Evolutionary conservation across 1,140 invertebrate species (phyloP).

Genomic region (Rhyzopertha dominica): DNA sequence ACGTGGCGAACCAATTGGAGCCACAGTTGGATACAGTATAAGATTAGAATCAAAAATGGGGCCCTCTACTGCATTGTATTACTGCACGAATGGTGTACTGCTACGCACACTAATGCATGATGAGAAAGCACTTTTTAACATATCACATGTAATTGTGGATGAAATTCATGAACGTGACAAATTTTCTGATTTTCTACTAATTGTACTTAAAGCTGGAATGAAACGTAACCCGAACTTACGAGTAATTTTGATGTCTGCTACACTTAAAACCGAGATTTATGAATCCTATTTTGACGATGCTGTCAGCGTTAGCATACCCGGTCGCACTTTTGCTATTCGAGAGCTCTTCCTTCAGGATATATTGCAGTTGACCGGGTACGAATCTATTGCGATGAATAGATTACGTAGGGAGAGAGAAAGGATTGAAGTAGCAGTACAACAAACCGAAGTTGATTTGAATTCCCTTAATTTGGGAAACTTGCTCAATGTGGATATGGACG

Average conservation of each 20-base stretch:
- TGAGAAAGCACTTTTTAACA: constrained; percentile 49
- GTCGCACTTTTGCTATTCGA: constrained; percentile 72
- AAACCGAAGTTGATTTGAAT: not conserved
- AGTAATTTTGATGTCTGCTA: constrained; percentile 93
- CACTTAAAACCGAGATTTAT: constrained; percentile 77
- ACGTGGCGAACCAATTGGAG: constrained; percentile 78
- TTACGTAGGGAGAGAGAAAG: not conserved
- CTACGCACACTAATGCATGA: constrained; percentile 78
- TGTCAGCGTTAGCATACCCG: constrained; percentile 74
- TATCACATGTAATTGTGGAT: constrained; percentile 88
- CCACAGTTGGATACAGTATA: constrained; percentile 92
- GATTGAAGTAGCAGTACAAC: not conserved
- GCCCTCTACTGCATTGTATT: constrained; percentile 76
- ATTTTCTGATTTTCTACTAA: constrained; percentile 87
- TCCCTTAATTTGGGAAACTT: not conserved
- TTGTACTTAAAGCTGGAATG: constrained; percentile 74
- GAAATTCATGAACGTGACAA: constrained; percentile 94
- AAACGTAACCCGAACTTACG: constrained; percentile 67
- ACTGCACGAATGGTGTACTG: constrained; percentile 89
- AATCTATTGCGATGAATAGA: constrained; percentile 57
- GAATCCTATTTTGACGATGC: constrained; percentile 69
- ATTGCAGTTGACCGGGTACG: constrained; percentile 65
- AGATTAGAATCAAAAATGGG: constrained; percentile 77
- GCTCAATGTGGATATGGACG: constrained; percentile 49
- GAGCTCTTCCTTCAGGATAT: constrained; percentile 80